A percentile compares a stretch with the other conserved stretches of the same genome.
Evolutionary conservation across 2,113 vertebrate genomes (phyloP).

Genomic region (Circaetus cinerascens): DNA sequence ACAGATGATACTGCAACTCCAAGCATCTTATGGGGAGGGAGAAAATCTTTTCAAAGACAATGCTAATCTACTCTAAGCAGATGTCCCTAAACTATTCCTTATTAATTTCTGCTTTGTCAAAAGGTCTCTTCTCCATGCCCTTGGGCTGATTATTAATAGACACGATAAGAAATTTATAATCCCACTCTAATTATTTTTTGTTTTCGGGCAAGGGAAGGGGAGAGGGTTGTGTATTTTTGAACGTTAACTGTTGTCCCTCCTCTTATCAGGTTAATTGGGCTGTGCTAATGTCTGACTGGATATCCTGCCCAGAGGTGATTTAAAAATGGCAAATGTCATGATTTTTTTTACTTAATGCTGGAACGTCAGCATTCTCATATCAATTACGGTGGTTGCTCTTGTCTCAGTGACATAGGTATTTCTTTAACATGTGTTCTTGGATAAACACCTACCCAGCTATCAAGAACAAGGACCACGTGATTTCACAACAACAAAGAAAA

Average conservation of each 20-base stretch:
- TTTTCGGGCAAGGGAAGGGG: neutral
- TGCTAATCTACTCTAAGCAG: conserved; percentile 12
- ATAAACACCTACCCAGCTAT: conserved; percentile 40
- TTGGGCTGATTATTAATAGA: conserved; percentile 33
- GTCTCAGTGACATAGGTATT: conserved; percentile 36
- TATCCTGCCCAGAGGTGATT: conserved; percentile 48
- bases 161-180: neutral
- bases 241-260: neutral
- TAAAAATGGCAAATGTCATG: conserved; percentile 50
- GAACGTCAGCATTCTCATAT: conserved; percentile 16
- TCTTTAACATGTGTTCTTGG: conserved; percentile 28
- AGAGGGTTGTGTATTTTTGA: neutral
- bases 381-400: conserved; percentile 33
- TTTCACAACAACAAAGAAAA: conserved; percentile 27
- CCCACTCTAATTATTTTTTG: neutral
- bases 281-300: conserved; percentile 34
- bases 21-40: neutral
- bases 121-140: neutral
- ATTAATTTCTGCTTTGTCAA: conserved; percentile 26
- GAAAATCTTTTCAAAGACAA: neutral
- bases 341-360: conserved; percentile 10
- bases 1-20: neutral
- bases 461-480: conserved; percentile 14
- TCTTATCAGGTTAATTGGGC: conserved; percentile 56
- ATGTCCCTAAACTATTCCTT: conserved; percentile 10